phyloP scores from a whole-genome alignment of 2,113 vertebrate species.

The human (Homo sapiens) region DNA sequence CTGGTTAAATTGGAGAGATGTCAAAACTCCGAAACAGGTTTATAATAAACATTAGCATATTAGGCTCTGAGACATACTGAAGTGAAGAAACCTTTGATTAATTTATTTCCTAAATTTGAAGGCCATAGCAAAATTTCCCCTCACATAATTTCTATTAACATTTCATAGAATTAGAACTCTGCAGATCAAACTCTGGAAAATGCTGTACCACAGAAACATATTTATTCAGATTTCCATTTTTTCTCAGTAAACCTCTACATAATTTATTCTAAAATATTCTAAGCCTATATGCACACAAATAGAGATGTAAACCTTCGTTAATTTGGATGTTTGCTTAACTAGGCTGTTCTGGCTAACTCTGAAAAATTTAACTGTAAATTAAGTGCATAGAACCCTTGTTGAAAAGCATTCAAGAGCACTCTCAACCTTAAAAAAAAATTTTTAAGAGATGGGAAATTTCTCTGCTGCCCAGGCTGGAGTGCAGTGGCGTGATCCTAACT shows the following conservation, averaged over 20 bases:
- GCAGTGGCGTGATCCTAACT: no score
- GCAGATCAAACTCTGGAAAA: neutral
- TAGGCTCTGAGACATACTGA: neutral
- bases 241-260: neutral
- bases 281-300: neutral
- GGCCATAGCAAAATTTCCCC: neutral
- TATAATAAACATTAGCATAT: neutral
- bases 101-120: neutral
- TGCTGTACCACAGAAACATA: neutral
- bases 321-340: neutral
- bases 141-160: neutral
- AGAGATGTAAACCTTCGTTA: conserved; percentile 8
- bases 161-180: neutral
- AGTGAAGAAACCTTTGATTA: neutral
- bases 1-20: neutral
- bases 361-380: neutral
- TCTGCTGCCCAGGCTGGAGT: no score
- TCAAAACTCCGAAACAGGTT: neutral
- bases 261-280: neutral
- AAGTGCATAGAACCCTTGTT: neutral
- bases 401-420: neutral
- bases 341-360: neutral
- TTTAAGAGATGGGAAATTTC: no score
- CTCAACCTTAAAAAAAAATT: neutral
- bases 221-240: neutral